Conservation (phyloP, 2,888 invertebrate species). For the Drosophila paracracens region DNA sequence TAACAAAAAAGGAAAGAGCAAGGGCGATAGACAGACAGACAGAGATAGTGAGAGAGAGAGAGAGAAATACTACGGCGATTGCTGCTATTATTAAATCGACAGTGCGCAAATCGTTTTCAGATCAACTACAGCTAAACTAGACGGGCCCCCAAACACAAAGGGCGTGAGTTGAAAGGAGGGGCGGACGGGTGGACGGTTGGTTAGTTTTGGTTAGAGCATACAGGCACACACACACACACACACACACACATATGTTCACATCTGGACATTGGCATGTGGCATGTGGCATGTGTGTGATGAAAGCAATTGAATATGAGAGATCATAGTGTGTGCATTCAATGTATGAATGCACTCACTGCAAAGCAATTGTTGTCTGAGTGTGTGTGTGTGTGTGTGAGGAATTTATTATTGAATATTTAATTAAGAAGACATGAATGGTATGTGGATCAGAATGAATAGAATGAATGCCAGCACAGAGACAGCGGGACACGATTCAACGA, state of each 20-base stretch:
- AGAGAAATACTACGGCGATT: conserved; percentile 28
- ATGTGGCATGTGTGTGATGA: background rate
- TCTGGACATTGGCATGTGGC: background rate
- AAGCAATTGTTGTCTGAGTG: conserved; percentile 11
- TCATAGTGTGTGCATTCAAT: conserved; percentile 10
- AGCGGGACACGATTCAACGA: background rate
- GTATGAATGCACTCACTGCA: conserved; percentile 17
- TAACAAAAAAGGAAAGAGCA: background rate
- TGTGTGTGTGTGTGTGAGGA: background rate
- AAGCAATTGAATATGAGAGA: conserved; percentile 17
- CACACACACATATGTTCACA: background rate
- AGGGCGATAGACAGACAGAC: background rate
- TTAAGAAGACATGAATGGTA: conserved; percentile 6
- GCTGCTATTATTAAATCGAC: conserved; percentile 54
- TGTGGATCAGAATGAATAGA: background rate
- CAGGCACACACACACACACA: background rate
- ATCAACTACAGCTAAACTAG: conserved; percentile 33
- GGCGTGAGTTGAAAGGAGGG: background rate
- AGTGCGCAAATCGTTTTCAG: conserved; percentile 63
- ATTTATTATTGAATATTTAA: conserved; percentile 30
- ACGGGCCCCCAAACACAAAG: background rate
- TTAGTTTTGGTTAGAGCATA: background rate
- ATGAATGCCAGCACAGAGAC: background rate
- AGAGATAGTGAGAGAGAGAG: background rate
- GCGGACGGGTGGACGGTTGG: background rate